Evolutionary conservation across 2,888 invertebrate species (phyloP), one percentile per base, ranked within the genome.

Genomic region (Dasypogon diadema): DNA sequence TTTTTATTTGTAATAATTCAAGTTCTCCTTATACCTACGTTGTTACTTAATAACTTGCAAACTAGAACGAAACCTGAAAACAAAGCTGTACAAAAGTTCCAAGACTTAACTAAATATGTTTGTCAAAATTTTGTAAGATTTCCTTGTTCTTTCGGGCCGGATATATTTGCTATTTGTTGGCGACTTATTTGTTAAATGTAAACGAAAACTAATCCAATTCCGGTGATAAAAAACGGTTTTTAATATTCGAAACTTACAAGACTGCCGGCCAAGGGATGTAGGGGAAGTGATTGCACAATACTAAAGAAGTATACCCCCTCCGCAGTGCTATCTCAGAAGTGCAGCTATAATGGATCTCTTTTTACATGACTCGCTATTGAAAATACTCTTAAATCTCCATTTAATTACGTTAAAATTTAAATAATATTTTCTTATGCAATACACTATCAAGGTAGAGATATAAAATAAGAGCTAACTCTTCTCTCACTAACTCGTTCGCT

Each of bases 1-100:
- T n/a, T 54, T 60, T 60, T 60, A 60, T 60, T 37, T 60, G 18
- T 60, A 18, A 60, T 60, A 60, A 37, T 60, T 60, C 37, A 60
- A 60, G 26, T 60, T 21, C 21, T 18, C 26, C 21, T 21, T 51
- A 37, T n/a, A 6, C 4, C 60, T 60, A 60, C 12, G 16, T 18
- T 37, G 18, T 60, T 34, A 60, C 37, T 60, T 37, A 34, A 60
- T 60, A 60, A 60, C 37, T 60, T 60, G 60, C 60, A 60, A 60
- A 37, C 12, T 60, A 60, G 34, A 14, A 60, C 26, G 24, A 14
- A 58, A 26, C 16, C 58, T 16, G 26, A 60, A 34, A 60, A 12
- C 34, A 37, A 16, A 34, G 34, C 21, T 18, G 60, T 37, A 37
- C 34, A 18, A 42, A 42, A 42, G 12, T n/a, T n/a, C n/a, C n/a